These are phyloP conservation scores for Girardinichthys multiradiatus DNA, from an alignment of 2,113 vertebrate genomes.

Conservation along the genomic window DNA sequence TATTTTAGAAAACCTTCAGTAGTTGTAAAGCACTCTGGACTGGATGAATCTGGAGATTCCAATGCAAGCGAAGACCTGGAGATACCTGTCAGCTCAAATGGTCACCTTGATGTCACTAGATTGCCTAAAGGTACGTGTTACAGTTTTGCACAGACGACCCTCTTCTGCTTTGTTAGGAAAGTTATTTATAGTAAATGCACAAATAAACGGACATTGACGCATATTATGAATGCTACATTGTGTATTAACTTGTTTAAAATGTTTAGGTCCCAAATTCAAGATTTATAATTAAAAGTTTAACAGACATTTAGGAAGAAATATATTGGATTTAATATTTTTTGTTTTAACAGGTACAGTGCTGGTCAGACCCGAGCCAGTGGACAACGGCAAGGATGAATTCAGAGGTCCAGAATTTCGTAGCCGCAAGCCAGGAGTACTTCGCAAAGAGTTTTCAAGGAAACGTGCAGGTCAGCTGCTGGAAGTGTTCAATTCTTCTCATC, in stretches of 20 bases:
- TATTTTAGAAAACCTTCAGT: slow-evolving; percentile 89
- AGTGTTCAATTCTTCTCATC: background rate
- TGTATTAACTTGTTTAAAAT: too few relatives aligned
- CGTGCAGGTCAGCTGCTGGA: slow-evolving; percentile 85
- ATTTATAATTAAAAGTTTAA: background rate
- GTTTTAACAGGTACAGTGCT: slow-evolving; percentile 87
- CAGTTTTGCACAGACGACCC: background rate
- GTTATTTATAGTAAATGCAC: background rate
- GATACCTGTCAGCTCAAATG: slow-evolving; percentile 83
- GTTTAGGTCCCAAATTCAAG: too few relatives aligned
- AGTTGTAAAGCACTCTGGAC: slow-evolving; percentile 91
- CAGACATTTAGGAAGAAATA: background rate
- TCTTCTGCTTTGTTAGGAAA: background rate
- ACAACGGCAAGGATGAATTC: slow-evolving; percentile 96
- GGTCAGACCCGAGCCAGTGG: slow-evolving; percentile 93
- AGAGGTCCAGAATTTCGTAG: slow-evolving; percentile 98
- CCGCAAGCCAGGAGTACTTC: slow-evolving; percentile 84
- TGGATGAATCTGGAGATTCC: slow-evolving; percentile 89
- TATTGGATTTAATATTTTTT: background rate
- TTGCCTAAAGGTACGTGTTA: slow-evolving; percentile 88
- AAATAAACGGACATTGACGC: background rate
- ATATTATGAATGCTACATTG: background rate
- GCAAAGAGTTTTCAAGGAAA: slow-evolving; percentile 88
- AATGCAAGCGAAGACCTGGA: slow-evolving; percentile 85
- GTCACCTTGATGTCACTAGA: slow-evolving; percentile 86